Evolutionary conservation across 1,140 invertebrate genomes (phyloP), one percentile per base, ranked within the genome.

Genomic region (Drosophila navojoa): DNA sequence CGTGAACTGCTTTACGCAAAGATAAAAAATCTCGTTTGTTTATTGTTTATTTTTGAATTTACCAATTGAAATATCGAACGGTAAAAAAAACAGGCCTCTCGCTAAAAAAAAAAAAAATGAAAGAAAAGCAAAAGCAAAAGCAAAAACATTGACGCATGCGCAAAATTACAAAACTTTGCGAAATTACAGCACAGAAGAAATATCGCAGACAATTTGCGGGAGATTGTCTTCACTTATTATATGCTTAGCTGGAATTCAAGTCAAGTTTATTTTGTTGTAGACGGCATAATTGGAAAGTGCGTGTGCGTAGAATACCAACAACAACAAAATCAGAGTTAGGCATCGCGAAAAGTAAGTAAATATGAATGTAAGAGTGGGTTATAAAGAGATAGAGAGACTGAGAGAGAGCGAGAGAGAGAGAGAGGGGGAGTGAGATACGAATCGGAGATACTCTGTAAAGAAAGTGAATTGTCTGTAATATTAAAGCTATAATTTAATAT

Each of bases 31-130:
- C 64, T 68, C 38, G 47, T 75, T 62, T 78, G 61, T 75, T 85
- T 85, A 79, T 76, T 85, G 80, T 85, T 87, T 86, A 86, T 86
- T 86, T 86, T 81, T 64, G 70, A 74, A 69, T 86, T 85, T 81
- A 81, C 77, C 81, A 81, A 77, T 76, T 64, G 67, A 71, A 75
- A 67, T 67, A 40, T 59, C 16, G 79, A 42, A 67, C 81, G 81
- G 77, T 58, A 38, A 35, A 35, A 55, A 50, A 80, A 81, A 86
- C 81, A 77, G 72, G 81, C 79, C 68, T 6, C 47, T 72, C 71
- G 13, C 38, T 13, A 38, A 38, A 38, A 38, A 38, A 38, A 38
- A 38, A 13, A 11, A 11, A 13, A 38, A 53, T 50, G 42, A 40
- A 42, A 49, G 40, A 45, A 57, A 60, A 38, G 9, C 25, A 27